Evolutionary conservation across 2,888 invertebrate genomes (phyloP), one percentile per base, ranked within the genome.

Genomic region (Cephus spinipes): DNA sequence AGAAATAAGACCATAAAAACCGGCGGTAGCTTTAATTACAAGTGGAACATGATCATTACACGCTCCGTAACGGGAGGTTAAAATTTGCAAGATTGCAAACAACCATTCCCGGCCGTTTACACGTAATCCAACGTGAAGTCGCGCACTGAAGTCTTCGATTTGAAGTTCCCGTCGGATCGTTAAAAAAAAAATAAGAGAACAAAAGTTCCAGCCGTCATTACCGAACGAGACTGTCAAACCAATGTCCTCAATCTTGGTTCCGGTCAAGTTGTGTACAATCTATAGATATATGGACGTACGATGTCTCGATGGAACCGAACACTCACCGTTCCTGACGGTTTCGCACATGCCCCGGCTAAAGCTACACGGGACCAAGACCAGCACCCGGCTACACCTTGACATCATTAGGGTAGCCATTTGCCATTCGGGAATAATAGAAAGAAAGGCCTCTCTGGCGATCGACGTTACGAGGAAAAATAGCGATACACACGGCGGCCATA

Each of bases 361-460:
- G 9, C 9, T 23, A 23, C 55, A 23, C 2, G 55, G 55, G 9
- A 55, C 55, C 6, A 32, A 71, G 35, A 71, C 71, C 33, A 31
- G 15, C 71, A 4, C 32, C 30, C 15, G 12, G 71, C 71, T 33
- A 23, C 71, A 71, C 71, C 71, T 71, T 71, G 71, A 71, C 71
- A 71, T 33, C 71, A 71, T 31, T 71, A 15, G 55, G 55, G 23
- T 23, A 71, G 71, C 33, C 71, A 33, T 32, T 31, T 71, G 32
- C 71, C 33, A 31, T 32, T 71, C 31, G 71, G 71, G 71, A 71
- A 71, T 71, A 71, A 71, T 71, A 71, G 71, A 71, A 71, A 71
- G 71, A 71, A 71, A 71, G 71, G 71, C 1, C 31, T 71, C 71
- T 32, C 71, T 32, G 71, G 71, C 71, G 71, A 55, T 71, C 71